Base-by-base conservation (phyloP, 2,797 vertebrate genomes). In the Botia almorhae region DNA sequence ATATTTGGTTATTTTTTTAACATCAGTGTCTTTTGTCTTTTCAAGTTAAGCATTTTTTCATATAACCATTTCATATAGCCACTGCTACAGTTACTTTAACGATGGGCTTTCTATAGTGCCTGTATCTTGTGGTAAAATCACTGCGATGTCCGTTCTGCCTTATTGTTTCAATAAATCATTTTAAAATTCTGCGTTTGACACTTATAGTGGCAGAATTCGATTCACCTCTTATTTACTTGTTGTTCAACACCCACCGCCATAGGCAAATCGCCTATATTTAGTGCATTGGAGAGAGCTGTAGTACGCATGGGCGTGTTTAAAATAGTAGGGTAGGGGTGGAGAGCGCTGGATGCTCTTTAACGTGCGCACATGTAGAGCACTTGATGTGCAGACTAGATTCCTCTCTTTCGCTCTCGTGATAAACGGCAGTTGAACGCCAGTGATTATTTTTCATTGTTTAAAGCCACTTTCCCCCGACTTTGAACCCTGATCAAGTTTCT, bases 251-350 rank as follows among this genome's bases (percentile, higher is more conserved):
- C 63, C 17, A 43, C 29, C 50, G 55, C 53, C 4, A 11, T 33
- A 33, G 16, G 23, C 23, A 61, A 10, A 33, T 33, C 51, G 51
- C 64, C 36, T 46, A 13, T 76, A 53, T 19, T 68, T 23, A 29
- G 64, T 29, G 51, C 51, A 65, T 4, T 53, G 50, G 69, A 26
- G 61, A 65, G 78, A 48, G 70, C 60, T 16, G 7, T 29, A 74
- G 51, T 67, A 68, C 78, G 78, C 78, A 80, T 68, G 78, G 70
- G 78, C 78, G 78, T 80, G 71, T 74, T 48, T 21, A 12, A 58
- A 19, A 74, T 48, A 48, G 78, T 51, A 72, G 63, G 78, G 70
- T 33, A 80, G 78, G 70, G 78, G 43, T 46, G 77, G 60, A 79
- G 43, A 36, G 56, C 61, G 33, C 68, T 50, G 60, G 73, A 79